These are phyloP conservation scores for Dione vanillae DNA, from an alignment of 2,888 invertebrate species.

Conservation along the genomic window DNA sequence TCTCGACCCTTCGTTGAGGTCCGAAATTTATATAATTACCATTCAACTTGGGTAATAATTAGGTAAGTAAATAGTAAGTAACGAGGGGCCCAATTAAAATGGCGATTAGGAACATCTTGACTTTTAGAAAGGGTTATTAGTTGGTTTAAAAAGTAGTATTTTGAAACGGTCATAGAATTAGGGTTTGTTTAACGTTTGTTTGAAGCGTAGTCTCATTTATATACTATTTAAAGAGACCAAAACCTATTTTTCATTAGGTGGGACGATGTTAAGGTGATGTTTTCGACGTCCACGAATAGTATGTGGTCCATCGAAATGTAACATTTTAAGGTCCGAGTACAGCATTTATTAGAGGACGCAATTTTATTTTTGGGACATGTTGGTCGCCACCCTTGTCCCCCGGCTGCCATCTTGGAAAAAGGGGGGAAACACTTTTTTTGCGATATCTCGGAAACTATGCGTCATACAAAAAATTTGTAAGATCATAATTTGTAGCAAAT, in stretches of 20 bases:
- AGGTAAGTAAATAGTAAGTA: constrained; percentile 62
- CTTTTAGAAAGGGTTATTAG: constrained; percentile 34
- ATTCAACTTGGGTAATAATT: constrained; percentile 61
- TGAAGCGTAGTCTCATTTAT: neutral
- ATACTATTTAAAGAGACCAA: neutral
- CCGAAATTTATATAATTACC: constrained; percentile 63
- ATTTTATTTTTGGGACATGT: too few relatives aligned
- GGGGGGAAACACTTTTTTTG: too few relatives aligned
- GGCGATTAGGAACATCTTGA: constrained; percentile 55
- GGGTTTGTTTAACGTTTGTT: neutral
- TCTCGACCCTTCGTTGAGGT: constrained; percentile 48
- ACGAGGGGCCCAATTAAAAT: constrained; percentile 65
- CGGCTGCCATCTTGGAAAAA: too few relatives aligned
- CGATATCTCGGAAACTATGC: too few relatives aligned
- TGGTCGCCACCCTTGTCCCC: too few relatives aligned
- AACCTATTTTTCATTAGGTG: too few relatives aligned
- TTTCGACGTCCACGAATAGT: neutral
- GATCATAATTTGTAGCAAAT: too few relatives aligned
- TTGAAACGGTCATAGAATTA: neutral
- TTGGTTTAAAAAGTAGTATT: constrained; percentile 11
- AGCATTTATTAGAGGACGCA: too few relatives aligned
- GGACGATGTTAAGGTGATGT: neutral
- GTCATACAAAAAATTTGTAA: too few relatives aligned
- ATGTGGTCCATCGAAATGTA: too few relatives aligned
- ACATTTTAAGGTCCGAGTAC: too few relatives aligned